A percentile compares a stretch with the other conserved stretches of the same genome.
These are phyloP conservation scores for Cygnus olor DNA, from an alignment of 2,797 vertebrate genomes.

Conservation along the genomic window DNA sequence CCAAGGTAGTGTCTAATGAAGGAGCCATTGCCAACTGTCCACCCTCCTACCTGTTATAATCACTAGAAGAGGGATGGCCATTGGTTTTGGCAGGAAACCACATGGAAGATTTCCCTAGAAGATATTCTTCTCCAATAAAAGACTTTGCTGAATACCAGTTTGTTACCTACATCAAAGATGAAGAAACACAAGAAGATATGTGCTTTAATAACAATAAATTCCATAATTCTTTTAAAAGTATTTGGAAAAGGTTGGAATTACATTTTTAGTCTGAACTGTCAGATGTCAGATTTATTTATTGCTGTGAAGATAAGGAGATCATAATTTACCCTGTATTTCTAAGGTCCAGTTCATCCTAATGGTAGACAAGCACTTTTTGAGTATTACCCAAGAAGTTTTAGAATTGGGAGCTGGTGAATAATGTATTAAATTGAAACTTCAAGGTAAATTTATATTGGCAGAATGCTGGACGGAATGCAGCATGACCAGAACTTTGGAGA, in stretches of 20 bases:
- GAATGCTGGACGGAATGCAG: not conserved
- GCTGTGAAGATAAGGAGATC: not conserved
- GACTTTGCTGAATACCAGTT: not conserved
- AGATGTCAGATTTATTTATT: not conserved
- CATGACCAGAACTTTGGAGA: not conserved
- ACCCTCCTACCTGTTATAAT: not conserved
- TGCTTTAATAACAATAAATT: not conserved
- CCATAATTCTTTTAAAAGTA: not conserved
- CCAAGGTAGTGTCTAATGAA: not conserved
- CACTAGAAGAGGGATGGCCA: not conserved
- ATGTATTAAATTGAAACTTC: not conserved
- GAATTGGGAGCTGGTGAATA: not conserved
- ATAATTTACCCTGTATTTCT: not conserved
- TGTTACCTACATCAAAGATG: not conserved
- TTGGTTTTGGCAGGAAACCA: not conserved
- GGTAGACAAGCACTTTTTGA: not conserved
- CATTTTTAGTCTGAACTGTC: not conserved
- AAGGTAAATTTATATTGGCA: not conserved
- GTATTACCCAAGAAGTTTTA: not conserved
- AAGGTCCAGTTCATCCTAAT: not conserved
- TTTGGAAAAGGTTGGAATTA: not conserved
- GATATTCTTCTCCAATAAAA: not conserved
- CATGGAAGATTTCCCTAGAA: not conserved
- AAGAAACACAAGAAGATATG: not conserved
- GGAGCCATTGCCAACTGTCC: accelerated